A percentile compares a stretch with the other conserved stretches of the same genome.
phyloP scores from a whole-genome alignment of 2,797 vertebrate species.

The Florisuga fusca region DNA sequence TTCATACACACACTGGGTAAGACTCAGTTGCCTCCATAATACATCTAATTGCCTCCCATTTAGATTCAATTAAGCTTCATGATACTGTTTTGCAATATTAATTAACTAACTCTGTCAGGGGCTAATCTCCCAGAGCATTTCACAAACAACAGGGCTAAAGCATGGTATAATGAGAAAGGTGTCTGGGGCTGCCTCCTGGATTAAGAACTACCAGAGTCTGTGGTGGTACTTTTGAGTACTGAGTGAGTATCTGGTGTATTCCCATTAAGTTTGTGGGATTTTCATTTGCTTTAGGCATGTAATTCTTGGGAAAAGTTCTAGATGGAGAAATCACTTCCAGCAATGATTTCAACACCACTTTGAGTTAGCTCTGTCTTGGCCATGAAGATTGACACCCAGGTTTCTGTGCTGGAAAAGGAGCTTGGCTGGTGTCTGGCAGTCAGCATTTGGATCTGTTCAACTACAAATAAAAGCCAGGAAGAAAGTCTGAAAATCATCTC shows the following conservation, averaged over 20 bases:
- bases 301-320: not conserved
- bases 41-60: not conserved
- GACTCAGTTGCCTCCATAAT: not conserved
- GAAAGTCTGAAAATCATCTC: not conserved
- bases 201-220: not conserved
- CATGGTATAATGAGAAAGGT: not conserved
- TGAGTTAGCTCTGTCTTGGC: not conserved
- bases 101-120: not conserved
- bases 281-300: not conserved
- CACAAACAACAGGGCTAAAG: not conserved
- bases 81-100: conserved; percentile 14
- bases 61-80: not conserved
- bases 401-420: not conserved
- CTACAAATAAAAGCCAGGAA: not conserved
- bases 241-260: not conserved
- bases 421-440: not conserved
- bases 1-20: not conserved
- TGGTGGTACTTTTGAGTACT: too few relatives aligned
- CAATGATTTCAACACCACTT: not conserved
- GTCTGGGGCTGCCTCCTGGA: not conserved
- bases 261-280: not conserved
- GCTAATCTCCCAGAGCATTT: not conserved
- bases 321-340: not conserved
- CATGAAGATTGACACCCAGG: not conserved
- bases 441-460: not conserved